phyloP scores from a whole-genome alignment of 2,797 vertebrate genomes.

The Phataginus tetradactyla region DNA sequence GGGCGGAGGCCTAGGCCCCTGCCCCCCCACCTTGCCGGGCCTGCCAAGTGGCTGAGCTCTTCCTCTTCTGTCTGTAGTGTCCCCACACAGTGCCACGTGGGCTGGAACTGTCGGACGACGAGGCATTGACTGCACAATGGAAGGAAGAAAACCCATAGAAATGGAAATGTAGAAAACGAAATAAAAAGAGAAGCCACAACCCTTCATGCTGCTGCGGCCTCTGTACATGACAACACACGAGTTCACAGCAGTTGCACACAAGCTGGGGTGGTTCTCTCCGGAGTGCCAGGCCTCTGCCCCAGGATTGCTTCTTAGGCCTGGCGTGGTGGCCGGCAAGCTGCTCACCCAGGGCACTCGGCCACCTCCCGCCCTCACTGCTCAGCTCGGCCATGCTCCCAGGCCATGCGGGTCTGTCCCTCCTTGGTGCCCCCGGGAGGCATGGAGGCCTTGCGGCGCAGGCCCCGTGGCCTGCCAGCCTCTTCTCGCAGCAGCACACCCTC shows the following conservation, averaged over 20 bases:
- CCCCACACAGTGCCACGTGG: slow-evolving; percentile 56
- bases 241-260: slow-evolving; percentile 84
- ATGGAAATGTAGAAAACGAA: slow-evolving; percentile 84
- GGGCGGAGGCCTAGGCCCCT: slow-evolving; percentile 79
- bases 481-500: slow-evolving; percentile 90
- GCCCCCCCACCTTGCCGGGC: background rate
- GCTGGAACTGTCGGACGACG: slow-evolving; percentile 85
- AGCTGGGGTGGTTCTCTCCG: slow-evolving; percentile 80
- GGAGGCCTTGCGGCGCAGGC: slow-evolving; percentile 92
- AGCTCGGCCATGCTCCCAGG: slow-evolving; percentile 96
- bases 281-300: slow-evolving; percentile 78
- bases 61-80: slow-evolving; percentile 78
- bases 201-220: slow-evolving; percentile 85
- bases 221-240: slow-evolving; percentile 81
- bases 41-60: slow-evolving; percentile 69
- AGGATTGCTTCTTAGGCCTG: slow-evolving; percentile 70
- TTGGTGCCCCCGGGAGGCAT: slow-evolving; percentile 92
- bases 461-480: slow-evolving; percentile 92
- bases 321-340: slow-evolving; percentile 71
- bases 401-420: slow-evolving; percentile 94
- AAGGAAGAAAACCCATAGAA: slow-evolving; percentile 76
- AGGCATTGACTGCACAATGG: slow-evolving; percentile 85
- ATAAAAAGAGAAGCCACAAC: slow-evolving; percentile 88
- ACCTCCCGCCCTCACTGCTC: slow-evolving; percentile 90
- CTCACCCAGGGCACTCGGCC: slow-evolving; percentile 27